Conservation (phyloP, 2,113 vertebrate species). For the Megatriorchis doriae region DNA sequence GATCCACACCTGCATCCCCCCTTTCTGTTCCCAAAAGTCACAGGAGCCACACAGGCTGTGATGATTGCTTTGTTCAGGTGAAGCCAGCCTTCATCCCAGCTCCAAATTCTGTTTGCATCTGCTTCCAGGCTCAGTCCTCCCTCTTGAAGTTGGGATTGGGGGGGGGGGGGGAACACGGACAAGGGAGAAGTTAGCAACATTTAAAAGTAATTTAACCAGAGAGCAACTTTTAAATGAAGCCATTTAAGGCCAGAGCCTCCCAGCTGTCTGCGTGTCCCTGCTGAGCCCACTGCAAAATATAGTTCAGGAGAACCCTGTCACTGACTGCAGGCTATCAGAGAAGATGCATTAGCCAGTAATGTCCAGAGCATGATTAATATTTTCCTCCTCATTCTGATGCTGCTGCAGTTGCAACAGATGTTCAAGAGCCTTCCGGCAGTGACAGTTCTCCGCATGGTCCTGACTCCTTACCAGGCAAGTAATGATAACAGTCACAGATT, state of each 20-base stretch:
- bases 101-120: neutral
- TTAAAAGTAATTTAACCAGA: neutral
- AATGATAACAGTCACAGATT: slow-evolving; percentile 13
- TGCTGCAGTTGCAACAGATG: slow-evolving; percentile 56
- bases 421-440: slow-evolving; percentile 49
- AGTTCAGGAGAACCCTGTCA: slow-evolving; percentile 38
- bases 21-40: neutral
- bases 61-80: neutral
- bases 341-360: slow-evolving; percentile 23
- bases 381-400: slow-evolving; percentile 9
- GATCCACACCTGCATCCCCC: neutral
- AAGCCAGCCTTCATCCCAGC: neutral
- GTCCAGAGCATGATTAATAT: slow-evolving; percentile 51
- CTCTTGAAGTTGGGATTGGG: neutral
- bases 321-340: neutral
- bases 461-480: slow-evolving; percentile 22
- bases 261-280: slow-evolving; percentile 21
- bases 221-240: slow-evolving; percentile 21
- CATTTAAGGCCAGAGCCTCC: neutral
- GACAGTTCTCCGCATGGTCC: slow-evolving; percentile 22
- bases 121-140: neutral
- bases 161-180: fast-evolving
- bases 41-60: fast-evolving
- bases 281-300: slow-evolving; percentile 9
- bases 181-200: neutral